Evolutionary conservation across 2,888 invertebrate species (phyloP).

Genomic region (Caenorhabditis zanzibari): DNA sequence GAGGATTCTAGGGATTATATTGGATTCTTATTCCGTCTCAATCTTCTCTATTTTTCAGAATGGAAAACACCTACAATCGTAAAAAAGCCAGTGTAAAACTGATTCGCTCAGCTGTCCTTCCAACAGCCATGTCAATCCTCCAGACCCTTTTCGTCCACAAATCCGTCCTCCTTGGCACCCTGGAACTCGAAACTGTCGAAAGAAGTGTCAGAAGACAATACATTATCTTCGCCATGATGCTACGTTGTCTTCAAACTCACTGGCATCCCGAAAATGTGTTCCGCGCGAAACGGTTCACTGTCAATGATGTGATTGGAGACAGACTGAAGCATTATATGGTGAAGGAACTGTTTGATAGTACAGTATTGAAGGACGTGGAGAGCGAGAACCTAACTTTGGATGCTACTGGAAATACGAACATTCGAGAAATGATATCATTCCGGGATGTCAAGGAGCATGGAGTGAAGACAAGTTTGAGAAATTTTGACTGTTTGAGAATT

Average conservation of each 20-base stretch:
- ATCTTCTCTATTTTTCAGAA: neutral
- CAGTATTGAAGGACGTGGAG: neutral
- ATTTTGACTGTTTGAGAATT: too few species aligned
- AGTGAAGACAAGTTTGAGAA: too few species aligned
- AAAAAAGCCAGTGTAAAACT: neutral
- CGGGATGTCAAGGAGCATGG: too few species aligned
- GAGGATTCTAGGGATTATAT: too few species aligned
- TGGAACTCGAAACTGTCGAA: neutral
- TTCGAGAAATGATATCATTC: too few species aligned
- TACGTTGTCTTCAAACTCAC: neutral
- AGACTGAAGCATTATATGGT: neutral
- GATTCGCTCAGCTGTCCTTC: neutral
- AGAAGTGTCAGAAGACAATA: neutral
- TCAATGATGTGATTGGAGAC: neutral
- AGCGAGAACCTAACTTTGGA: neutral
- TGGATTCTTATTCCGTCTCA: too few species aligned
- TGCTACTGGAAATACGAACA: too few species aligned
- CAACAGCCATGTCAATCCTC: neutral
- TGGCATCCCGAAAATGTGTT: neutral
- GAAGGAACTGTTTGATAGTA: neutral
- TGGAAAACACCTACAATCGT: slow-evolving; percentile 1
- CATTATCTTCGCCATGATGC: neutral
- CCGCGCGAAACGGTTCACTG: neutral
- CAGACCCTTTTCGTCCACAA: neutral
- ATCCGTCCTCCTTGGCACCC: neutral